phyloP scores from a whole-genome alignment of 2,888 invertebrate species.

The Scaptodrosophila latifasciaeformis region DNA sequence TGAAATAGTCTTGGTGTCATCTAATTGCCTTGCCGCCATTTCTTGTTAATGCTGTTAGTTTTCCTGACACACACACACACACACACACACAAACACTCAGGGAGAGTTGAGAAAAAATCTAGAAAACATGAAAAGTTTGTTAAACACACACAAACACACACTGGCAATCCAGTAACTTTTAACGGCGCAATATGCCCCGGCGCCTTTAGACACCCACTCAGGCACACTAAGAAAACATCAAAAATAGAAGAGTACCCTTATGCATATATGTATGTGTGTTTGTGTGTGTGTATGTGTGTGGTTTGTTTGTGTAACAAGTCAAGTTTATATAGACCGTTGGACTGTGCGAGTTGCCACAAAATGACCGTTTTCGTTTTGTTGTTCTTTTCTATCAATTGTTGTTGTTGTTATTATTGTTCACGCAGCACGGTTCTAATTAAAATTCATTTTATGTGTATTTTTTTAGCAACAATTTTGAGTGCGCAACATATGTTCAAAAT shows the following conservation, averaged over 20 bases:
- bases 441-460: neutral
- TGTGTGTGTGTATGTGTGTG: too few species aligned
- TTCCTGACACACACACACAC: slow-evolving; percentile 22
- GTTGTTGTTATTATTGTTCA: neutral
- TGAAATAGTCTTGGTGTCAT: neutral
- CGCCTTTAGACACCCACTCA: neutral
- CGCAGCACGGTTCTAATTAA: neutral
- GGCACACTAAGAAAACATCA: too few species aligned
- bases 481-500: slow-evolving; percentile 43
- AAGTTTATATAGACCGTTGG: too few species aligned
- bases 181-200: too few species aligned
- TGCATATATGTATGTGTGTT: neutral
- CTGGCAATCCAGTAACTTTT: too few species aligned
- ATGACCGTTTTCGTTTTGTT: neutral
- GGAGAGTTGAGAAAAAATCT: neutral
- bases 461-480: slow-evolving; percentile 20
- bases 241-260: neutral
- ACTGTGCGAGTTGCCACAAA: neutral
- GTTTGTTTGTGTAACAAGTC: slow-evolving; percentile 6
- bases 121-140: neutral
- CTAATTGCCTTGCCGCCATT: neutral
- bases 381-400: slow-evolving; percentile 18
- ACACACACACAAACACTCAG: neutral
- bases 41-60: too few species aligned
- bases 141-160: slow-evolving; percentile 1